Percentiles rank a stretch among this genome's conserved stretches.
phyloP scores from a whole-genome alignment of 37 sponge, comb jelly and placozoan species.

The Eunapius fragilis region DNA sequence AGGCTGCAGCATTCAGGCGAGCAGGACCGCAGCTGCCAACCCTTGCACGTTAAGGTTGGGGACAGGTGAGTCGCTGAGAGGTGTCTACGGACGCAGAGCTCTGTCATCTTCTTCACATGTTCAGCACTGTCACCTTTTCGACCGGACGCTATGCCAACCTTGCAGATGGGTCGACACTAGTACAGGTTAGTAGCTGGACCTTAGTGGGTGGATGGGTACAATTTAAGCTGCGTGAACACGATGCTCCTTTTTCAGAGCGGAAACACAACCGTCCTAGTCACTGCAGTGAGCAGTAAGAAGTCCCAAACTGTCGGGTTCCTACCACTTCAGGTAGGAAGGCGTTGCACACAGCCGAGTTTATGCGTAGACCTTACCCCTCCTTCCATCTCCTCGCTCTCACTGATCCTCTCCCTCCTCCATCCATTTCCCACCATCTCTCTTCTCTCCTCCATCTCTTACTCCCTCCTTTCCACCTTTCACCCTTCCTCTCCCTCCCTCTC shows the following conservation, averaged over 20 bases:
- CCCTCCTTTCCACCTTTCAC: neutral
- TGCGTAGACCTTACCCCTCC: neutral
- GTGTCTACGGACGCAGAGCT: neutral
- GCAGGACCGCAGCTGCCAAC: neutral
- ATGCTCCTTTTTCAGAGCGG: slow-evolving; percentile 34
- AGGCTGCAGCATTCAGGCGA: neutral
- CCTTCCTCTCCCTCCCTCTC: neutral
- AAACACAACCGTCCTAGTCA: slow-evolving; percentile 65
- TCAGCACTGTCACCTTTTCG: slow-evolving; percentile 53
- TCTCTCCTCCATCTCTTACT: neutral
- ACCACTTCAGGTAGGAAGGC: neutral
- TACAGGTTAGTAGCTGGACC: slow-evolving; percentile 30
- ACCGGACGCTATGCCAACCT: slow-evolving; percentile 59
- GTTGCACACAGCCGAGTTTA: too few species aligned
- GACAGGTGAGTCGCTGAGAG: neutral
- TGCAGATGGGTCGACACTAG: slow-evolving; percentile 70
- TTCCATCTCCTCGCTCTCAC: neutral
- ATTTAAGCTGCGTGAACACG: neutral
- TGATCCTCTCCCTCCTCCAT: neutral
- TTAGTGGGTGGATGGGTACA: neutral
- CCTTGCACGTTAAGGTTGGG: neutral
- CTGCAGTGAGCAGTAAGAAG: slow-evolving; percentile 59
- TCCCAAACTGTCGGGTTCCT: neutral
- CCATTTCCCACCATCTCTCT: neutral
- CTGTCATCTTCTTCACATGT: neutral